Evolutionary conservation across 2,113 vertebrate species (phyloP), one percentile per base, ranked within the genome.

Genomic region (Calidris pygmaea): DNA sequence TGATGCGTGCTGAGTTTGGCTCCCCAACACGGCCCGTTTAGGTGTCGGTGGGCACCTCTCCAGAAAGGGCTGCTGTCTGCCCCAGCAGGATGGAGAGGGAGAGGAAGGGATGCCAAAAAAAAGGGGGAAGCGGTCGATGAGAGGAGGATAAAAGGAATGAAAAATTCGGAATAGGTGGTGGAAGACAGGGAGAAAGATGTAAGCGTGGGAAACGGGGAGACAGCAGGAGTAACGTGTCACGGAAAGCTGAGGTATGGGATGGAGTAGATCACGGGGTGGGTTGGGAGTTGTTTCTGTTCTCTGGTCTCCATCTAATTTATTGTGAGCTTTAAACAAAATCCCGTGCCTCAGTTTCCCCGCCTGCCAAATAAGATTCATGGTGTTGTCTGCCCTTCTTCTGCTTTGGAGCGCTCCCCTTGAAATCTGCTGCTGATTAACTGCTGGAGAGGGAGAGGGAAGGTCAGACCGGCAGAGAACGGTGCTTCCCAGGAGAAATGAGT

Each of bases 401-500:
- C 18, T 19, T 47, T 9, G 2, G 77, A 73, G 45, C 50, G 45
- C 35, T 60, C 34, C 0, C 0, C 16, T 18, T 53, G 72, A 35
- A 62, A 85, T 47, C 37, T 2, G 0, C 20, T 41, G 7, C 26
- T 47, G 73, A 80, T 60, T 41, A 53, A 20, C 23, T 14, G 48
- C 2, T 0, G 20, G 34, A 70, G 50, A 48, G 63, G 41, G 53
- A 67, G 68, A 59, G 13, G 56, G 75, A 53, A 90, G 53, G 66
- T 75, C 4, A 20, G 70, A 34, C 3, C 0, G 0, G 47, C 30
- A 9, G 50, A 47, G 45, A 14, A 24, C 0, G 4, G 12, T 10
- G 35, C 41, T 89, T 23, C 72, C 83, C 59, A 4, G 63, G 72
- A 93, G 48, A 76, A 90, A 85, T 0, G 39, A 75, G 41, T 7